Evolutionary conservation across 2,888 invertebrate species (phyloP).

Genomic region (Caenorhabditis sinica): DNA sequence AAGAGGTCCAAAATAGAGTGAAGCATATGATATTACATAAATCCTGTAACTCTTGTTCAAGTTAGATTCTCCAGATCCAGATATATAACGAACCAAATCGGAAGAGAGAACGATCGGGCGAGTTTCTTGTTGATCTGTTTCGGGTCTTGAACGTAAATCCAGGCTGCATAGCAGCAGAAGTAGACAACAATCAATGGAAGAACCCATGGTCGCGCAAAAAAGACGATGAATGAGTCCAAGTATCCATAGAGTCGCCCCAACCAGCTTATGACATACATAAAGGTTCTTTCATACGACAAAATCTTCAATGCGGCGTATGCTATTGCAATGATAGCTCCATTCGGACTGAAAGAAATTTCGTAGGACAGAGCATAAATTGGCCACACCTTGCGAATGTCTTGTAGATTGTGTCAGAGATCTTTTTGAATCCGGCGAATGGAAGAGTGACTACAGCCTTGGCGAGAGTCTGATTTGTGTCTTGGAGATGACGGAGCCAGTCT

Average conservation of each 20-base stretch:
- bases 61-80: too few species aligned
- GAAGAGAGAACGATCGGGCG: conserved; percentile 80
- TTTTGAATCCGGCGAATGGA: conserved; percentile 87
- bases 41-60: too few species aligned
- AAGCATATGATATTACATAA: conserved; percentile 76
- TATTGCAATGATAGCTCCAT: conserved; percentile 72
- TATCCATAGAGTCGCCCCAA: conserved; percentile 75
- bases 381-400: conserved; percentile 63
- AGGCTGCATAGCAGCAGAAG: conserved; percentile 76
- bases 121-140: conserved; percentile 80
- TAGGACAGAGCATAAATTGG: neutral
- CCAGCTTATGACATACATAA: conserved; percentile 78
- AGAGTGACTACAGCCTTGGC: conserved; percentile 84
- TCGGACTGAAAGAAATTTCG: conserved; percentile 69
- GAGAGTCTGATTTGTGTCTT: conserved; percentile 85
- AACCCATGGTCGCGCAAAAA: conserved; percentile 79
- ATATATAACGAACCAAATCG: conserved; percentile 78
- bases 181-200: conserved; percentile 79
- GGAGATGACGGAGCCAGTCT: conserved; percentile 79
- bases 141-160: conserved; percentile 81
- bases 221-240: conserved; percentile 76
- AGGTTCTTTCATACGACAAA: conserved; percentile 80
- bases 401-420: conserved; percentile 73
- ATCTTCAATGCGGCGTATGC: conserved; percentile 80
- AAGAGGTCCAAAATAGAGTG: conserved; percentile 79